Evolutionary conservation across 2,888 invertebrate species (phyloP).

Genomic region (Mechanitis messenoides): DNA sequence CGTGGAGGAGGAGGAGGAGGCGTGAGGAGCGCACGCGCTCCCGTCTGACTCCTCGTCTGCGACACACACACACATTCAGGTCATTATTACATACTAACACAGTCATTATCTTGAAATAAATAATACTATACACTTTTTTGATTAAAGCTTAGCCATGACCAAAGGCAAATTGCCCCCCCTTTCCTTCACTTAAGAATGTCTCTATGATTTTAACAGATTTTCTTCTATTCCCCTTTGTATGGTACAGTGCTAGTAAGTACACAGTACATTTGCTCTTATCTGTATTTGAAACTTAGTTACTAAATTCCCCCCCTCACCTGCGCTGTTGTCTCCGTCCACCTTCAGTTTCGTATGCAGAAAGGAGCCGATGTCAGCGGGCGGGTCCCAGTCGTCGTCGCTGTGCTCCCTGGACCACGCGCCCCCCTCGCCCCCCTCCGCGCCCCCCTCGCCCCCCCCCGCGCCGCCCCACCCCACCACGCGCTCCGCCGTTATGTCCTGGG

Average conservation of each 20-base stretch:
- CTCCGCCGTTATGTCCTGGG: constrained; percentile 63
- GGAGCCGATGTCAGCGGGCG: constrained; percentile 67
- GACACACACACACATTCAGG: neutral
- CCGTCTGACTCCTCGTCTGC: constrained; percentile 63
- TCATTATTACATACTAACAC: too few species aligned
- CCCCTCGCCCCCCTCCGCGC: constrained; percentile 21
- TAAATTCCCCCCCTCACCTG: constrained; percentile 39
- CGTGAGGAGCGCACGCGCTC: constrained; percentile 37
- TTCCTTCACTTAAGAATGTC: too few species aligned
- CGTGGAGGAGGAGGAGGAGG: constrained; percentile 44
- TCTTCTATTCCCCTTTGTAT: neutral
- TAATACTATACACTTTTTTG: too few species aligned
- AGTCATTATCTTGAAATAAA: too few species aligned
- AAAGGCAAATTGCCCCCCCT: too few species aligned
- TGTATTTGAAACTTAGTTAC: too few species aligned
- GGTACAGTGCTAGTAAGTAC: too few species aligned
- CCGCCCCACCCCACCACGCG: constrained; percentile 57
- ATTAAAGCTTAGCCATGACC: too few species aligned
- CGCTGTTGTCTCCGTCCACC: constrained; percentile 65
- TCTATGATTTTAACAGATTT: too few species aligned
- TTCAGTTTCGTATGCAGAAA: constrained; percentile 60
- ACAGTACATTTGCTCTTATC: too few species aligned
- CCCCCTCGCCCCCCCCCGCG: constrained; percentile 22
- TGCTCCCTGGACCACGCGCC: constrained; percentile 43
- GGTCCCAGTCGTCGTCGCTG: constrained; percentile 67